These are phyloP conservation scores for Neomonachus schauinslandi DNA, from an alignment of 2,113 vertebrate genomes.

Conservation along the genomic window DNA sequence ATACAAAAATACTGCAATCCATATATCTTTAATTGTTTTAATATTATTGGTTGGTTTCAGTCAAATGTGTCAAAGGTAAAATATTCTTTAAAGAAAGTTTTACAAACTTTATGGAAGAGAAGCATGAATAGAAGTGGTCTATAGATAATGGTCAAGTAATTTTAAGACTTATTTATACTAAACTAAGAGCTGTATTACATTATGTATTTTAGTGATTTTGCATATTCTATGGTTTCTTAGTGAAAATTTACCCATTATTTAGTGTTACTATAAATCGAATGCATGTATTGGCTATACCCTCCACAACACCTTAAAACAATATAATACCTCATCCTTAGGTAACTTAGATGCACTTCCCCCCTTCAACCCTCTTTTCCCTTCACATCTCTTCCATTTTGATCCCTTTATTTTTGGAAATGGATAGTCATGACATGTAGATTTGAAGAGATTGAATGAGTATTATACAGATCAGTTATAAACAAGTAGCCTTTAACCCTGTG, in stretches of 20 bases:
- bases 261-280: not conserved
- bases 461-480: not conserved
- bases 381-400: not conserved
- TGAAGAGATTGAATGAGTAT: not conserved
- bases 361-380: not conserved
- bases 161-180: not conserved
- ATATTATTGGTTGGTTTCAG: not conserved
- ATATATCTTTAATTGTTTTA: not conserved
- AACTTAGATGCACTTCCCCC: not conserved
- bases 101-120: not conserved
- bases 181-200: not conserved
- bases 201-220: slow-evolving; percentile 4
- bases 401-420: not conserved
- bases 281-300: fast-evolving
- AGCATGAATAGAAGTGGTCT: not conserved
- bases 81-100: not conserved
- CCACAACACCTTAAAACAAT: not conserved
- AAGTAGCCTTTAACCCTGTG: not conserved
- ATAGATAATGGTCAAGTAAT: not conserved
- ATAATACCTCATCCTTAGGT: not conserved
- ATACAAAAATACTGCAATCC: not conserved
- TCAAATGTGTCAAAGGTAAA: slow-evolving; percentile 4
- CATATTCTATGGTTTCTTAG: not conserved
- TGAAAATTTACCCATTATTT: not conserved
- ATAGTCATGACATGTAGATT: not conserved